phyloP scores from a whole-genome alignment of 2,888 invertebrate genomes.

The Octonoba sinensis region DNA sequence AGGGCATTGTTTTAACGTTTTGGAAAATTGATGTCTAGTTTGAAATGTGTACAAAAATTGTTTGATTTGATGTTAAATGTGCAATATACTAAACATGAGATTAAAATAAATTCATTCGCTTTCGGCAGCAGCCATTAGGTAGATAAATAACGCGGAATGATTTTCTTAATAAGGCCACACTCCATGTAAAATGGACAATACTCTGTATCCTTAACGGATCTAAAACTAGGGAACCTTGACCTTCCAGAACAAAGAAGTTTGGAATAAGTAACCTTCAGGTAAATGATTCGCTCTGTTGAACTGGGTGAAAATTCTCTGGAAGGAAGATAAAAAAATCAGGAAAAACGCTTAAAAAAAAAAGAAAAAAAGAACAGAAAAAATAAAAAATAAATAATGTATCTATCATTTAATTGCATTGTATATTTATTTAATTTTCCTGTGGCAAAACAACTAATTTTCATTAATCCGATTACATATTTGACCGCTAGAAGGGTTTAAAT shows the following conservation, averaged over 20 bases:
- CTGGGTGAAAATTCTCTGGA: conserved; percentile 2
- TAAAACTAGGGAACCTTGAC: conserved; percentile 16
- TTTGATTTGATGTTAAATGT: neutral
- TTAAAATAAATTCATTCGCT: neutral
- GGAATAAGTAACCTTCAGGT: conserved; percentile 13
- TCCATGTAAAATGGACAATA: conserved; percentile 8
- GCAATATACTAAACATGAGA: neutral
- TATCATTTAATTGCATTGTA: no score
- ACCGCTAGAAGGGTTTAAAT: no score
- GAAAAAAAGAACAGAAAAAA: no score
- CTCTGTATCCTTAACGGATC: conserved; percentile 8
- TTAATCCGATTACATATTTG: no score
- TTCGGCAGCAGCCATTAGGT: neutral
- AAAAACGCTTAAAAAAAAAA: no score
- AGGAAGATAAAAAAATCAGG: neutral
- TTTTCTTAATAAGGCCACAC: conserved; percentile 4
- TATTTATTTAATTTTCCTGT: no score
- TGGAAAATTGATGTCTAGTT: no score
- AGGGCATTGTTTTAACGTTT: no score
- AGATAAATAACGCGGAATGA: neutral
- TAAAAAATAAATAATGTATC: no score
- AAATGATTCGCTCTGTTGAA: conserved; percentile 16
- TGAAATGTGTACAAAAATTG: neutral
- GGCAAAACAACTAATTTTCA: no score
- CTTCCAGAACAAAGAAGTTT: conserved; percentile 8